Evolutionary conservation across 1,140 invertebrate genomes (phyloP).

Genomic region (Harpegnathos saltator): DNA sequence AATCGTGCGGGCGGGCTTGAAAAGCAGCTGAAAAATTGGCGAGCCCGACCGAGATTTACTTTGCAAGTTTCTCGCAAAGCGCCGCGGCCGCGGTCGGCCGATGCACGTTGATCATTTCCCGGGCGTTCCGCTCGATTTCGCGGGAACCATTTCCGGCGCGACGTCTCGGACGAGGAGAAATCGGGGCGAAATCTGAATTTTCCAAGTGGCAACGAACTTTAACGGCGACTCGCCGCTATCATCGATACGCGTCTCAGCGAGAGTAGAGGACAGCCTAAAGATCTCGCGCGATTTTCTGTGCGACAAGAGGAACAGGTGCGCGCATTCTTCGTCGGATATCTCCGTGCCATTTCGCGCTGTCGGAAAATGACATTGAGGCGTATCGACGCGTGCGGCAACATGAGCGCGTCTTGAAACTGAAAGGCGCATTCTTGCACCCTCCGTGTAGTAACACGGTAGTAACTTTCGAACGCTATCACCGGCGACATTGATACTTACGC

Average conservation of each 20-base stretch:
- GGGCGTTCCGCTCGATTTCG: too few relatives aligned
- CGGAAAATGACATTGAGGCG: not conserved
- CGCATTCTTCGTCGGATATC: not conserved
- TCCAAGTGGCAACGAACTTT: not conserved
- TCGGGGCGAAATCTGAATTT: not conserved
- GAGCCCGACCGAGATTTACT: not conserved
- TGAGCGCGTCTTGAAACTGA: not conserved
- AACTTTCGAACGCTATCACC: constrained; percentile 22
- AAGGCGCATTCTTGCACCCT: not conserved
- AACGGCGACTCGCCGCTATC: too few relatives aligned
- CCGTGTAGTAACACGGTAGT: not conserved
- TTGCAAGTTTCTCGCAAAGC: too few relatives aligned
- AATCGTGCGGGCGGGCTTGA: not conserved
- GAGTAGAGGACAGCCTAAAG: not conserved
- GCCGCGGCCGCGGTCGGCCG: too few relatives aligned
- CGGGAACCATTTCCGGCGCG: not conserved
- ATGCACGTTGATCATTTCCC: not conserved
- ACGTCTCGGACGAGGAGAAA: not conserved
- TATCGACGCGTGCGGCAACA: constrained; percentile 17
- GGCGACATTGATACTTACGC: constrained; percentile 34
- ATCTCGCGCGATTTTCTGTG: not conserved
- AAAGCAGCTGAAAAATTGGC: not conserved
- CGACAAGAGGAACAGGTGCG: not conserved
- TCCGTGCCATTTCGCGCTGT: not conserved
- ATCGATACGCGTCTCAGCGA: too few relatives aligned